phyloP scores from a whole-genome alignment of 2,797 vertebrate genomes.

The Tolypeutes matacus region DNA sequence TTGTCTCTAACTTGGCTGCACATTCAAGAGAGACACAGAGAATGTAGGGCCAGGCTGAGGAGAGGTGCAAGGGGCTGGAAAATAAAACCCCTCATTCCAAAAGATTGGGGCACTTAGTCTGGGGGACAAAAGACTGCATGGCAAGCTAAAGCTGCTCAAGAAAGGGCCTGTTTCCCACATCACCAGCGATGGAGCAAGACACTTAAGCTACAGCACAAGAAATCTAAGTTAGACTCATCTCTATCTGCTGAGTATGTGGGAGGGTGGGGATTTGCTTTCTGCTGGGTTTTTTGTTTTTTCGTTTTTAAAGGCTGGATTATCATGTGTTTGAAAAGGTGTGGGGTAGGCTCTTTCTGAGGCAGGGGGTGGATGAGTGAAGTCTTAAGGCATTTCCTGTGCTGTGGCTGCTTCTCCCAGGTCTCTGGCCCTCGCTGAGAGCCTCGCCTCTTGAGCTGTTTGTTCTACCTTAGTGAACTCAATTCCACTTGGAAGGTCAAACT shows the following conservation, averaged over 20 bases:
- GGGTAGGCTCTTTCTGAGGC: background rate
- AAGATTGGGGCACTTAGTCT: background rate
- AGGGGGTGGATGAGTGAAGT: background rate
- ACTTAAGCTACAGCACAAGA: background rate
- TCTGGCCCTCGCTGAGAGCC: accelerated
- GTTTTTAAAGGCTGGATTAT: background rate
- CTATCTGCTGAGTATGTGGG: too few species aligned
- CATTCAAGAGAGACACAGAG: background rate
- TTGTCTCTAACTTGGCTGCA: background rate
- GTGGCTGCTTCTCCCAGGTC: background rate
- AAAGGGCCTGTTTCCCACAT: background rate
- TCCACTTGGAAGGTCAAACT: accelerated
- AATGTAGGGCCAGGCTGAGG: background rate
- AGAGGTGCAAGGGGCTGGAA: background rate
- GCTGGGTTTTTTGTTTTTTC: background rate
- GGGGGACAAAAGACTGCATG: background rate
- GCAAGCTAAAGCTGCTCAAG: background rate
- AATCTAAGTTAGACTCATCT: background rate
- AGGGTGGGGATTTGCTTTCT: background rate
- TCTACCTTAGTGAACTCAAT: background rate
- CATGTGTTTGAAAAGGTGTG: background rate
- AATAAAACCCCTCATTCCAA: background rate
- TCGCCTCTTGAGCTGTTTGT: background rate
- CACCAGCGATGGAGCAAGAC: background rate
- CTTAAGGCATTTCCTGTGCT: background rate